Evolutionary conservation across 2,888 invertebrate genomes (phyloP).

Genomic region (Hedya salicella): DNA sequence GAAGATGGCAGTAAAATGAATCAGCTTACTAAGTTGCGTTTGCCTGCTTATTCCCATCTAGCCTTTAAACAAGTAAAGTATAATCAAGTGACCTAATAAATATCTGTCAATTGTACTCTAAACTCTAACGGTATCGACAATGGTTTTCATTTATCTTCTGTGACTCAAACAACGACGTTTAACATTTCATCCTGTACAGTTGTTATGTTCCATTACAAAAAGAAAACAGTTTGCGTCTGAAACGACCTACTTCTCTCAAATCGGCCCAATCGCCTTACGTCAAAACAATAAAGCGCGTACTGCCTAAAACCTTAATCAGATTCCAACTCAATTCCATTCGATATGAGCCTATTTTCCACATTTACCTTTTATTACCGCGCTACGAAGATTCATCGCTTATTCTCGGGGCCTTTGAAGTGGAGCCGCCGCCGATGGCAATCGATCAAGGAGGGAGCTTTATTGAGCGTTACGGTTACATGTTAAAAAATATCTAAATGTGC

Average conservation of each 20-base stretch:
- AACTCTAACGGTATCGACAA: background rate
- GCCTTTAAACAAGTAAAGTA: too few species aligned
- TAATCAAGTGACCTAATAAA: too few species aligned
- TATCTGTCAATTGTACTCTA: too few species aligned
- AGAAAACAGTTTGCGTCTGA: background rate
- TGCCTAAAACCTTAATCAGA: conserved; percentile 32
- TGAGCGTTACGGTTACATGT: conserved; percentile 11
- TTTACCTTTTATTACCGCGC: conserved; percentile 51
- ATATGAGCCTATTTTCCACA: conserved; percentile 49
- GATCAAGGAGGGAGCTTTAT: conserved; percentile 49
- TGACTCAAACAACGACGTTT: background rate
- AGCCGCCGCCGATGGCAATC: conserved; percentile 56
- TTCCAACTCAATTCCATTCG: conserved; percentile 32
- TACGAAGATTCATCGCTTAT: conserved; percentile 46
- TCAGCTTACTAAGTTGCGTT: too few species aligned
- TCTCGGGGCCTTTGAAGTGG: conserved; percentile 51
- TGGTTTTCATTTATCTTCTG: background rate
- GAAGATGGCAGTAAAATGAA: too few species aligned
- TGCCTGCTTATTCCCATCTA: too few species aligned
- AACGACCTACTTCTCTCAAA: background rate
- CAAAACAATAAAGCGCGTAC: conserved; percentile 24
- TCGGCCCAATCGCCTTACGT: conserved; percentile 17
- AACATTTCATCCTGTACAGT: background rate
- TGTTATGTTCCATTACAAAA: background rate
- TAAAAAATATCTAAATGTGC: conserved; percentile 12